Base-by-base conservation (phyloP, 2,888 invertebrate species). In the Pammene fasciana region DNA sequence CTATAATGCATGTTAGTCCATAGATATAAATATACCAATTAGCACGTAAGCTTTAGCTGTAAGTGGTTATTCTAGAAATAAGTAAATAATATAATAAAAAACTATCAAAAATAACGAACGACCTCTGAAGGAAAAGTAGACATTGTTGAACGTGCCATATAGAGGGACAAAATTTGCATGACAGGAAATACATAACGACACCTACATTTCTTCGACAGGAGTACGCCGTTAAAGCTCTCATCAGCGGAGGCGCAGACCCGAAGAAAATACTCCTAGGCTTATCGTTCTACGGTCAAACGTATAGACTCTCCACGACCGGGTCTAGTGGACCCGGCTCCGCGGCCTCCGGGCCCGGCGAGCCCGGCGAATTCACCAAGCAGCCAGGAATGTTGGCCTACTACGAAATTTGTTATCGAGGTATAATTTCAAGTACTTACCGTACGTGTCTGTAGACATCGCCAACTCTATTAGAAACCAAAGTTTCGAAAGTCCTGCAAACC, bases 231-330 rank as follows among this genome's bases (percentile, higher is more conserved):
- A 95, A 97, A 81, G 94, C 97, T 72, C 90, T 97, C 71, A 92
- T 96, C 0, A 90, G 92, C 48, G 93, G 94, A 72, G 97, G 97
- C 0, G 97, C 96, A 1, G 95, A 95, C 14, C 94, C 95, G 4
- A 94, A 95, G 64, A 98, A 98, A 82, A 88, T 98, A 3, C 86
- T 96, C 0, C 90, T 97, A 61, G 97, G 97, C 0, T 93, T 98
- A 70, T 97, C 98, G 0, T 96, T 97, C 84, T 98, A 98, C 79
- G 98, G 97, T 0, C 97, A 97, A 83, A 95, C 95, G n/a, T 98
- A 96, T 78, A 95, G 95, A 38, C 85, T 98, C 34, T 90, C 93
- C 0, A 88, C 80, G 0, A 84, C 82, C 41, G 84, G 85, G 5
- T 74, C 82, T 4, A 86, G 83, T 43, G 86, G 86, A 0, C 93